Percentiles rank a stretch among this genome's conserved stretches.
These are phyloP conservation scores for Mesochorus sp. DNA, from an alignment of 2,888 invertebrate genomes.

Conservation along the genomic window DNA sequence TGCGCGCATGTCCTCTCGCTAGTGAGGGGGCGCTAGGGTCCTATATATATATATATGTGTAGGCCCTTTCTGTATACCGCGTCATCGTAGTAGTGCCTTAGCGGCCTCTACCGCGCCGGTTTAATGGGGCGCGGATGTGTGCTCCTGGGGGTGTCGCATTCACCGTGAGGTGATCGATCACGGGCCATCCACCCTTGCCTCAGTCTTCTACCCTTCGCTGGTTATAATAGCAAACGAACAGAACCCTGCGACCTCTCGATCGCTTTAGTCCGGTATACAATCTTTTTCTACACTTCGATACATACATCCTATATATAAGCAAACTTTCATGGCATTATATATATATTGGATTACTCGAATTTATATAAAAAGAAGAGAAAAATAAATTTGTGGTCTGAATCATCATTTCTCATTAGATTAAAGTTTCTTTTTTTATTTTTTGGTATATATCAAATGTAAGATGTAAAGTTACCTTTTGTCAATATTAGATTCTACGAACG, in stretches of 20 bases:
- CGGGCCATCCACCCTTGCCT: slow-evolving; percentile 76
- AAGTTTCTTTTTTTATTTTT: too few species aligned
- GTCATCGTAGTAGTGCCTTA: slow-evolving; percentile 42
- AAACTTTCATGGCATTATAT: too few species aligned
- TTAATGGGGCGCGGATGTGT: slow-evolving; percentile 80
- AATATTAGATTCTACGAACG: background rate
- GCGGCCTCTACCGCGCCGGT: slow-evolving; percentile 64
- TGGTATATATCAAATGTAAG: too few species aligned
- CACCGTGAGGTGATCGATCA: slow-evolving; percentile 79
- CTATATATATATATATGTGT: background rate
- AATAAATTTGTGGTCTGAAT: too few species aligned
- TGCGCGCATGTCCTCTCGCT: slow-evolving; percentile 68
- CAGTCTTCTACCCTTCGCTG: slow-evolving; percentile 46
- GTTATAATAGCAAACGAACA: slow-evolving; percentile 72
- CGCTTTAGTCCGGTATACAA: slow-evolving; percentile 31
- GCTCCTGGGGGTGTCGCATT: slow-evolving; percentile 79
- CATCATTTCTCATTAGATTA: too few species aligned
- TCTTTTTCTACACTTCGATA: slow-evolving; percentile 12
- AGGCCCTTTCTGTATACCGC: slow-evolving; percentile 7
- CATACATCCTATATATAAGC: background rate
- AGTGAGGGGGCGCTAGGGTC: slow-evolving; percentile 68
- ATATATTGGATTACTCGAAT: too few species aligned
- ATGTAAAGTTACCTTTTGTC: too few species aligned
- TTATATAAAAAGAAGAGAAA: too few species aligned
- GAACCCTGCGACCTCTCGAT: slow-evolving; percentile 47